Evolutionary conservation across 2,797 vertebrate species (phyloP).

Genomic region (Chrysocyon brachyurus): DNA sequence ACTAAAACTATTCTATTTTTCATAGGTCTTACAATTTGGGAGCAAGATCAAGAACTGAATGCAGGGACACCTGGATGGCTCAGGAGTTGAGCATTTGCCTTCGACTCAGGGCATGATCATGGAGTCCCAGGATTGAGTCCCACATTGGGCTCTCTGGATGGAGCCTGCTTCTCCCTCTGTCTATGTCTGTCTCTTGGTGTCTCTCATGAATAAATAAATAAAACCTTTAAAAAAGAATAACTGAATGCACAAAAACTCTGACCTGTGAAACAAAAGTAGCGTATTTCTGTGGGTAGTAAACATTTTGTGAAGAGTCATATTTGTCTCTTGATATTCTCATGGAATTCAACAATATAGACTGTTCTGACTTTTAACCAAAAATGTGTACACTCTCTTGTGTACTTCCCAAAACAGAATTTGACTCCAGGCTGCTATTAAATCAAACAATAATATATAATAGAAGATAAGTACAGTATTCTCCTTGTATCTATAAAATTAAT

Average conservation of each 20-base stretch:
- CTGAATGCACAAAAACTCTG: neutral
- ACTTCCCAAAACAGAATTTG: slow-evolving; percentile 33
- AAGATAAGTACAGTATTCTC: neutral
- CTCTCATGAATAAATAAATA: too few relatives aligned
- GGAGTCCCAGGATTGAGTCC: too few relatives aligned
- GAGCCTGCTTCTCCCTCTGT: too few relatives aligned
- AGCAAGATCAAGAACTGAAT: neutral
- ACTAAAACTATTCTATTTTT: slow-evolving; percentile 24
- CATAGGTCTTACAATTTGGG: neutral
- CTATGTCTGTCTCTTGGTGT: too few relatives aligned
- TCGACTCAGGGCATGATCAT: too few relatives aligned
- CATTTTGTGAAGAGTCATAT: neutral
- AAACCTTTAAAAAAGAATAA: neutral
- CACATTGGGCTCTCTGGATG: too few relatives aligned
- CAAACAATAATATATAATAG: neutral
- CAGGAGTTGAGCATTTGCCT: too few relatives aligned
- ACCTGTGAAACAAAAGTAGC: neutral
- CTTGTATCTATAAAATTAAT: neutral
- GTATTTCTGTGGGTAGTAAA: neutral
- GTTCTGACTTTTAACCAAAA: neutral
- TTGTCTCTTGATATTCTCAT: slow-evolving; percentile 13
- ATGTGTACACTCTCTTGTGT: neutral
- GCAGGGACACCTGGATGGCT: too few relatives aligned
- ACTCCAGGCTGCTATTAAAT: neutral
- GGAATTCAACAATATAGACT: neutral